Evolutionary conservation across 1,140 invertebrate species (phyloP).

Genomic region (Brachionus calyciflorus): DNA sequence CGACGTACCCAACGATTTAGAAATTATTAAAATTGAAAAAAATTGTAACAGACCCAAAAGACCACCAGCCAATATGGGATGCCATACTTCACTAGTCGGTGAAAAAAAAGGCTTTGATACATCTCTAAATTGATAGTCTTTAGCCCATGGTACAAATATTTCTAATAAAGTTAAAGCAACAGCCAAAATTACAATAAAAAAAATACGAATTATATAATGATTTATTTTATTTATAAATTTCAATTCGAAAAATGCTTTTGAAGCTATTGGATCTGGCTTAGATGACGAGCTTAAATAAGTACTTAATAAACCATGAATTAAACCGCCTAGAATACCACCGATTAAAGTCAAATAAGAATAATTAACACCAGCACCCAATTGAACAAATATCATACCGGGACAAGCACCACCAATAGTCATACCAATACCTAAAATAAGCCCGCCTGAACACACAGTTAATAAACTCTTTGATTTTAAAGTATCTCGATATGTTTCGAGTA

Average conservation of each 20-base stretch:
- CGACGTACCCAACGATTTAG: background rate
- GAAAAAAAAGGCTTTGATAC: background rate
- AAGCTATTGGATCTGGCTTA: background rate
- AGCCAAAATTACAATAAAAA: background rate
- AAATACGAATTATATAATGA: background rate
- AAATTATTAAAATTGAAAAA: background rate
- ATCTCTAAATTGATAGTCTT: slow-evolving; percentile 6
- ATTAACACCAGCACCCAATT: slow-evolving; percentile 10
- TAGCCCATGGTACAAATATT: slow-evolving; percentile 25
- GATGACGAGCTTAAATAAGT: background rate
- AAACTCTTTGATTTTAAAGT: background rate
- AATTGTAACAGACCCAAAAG: slow-evolving; percentile 24
- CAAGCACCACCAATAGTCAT: slow-evolving; percentile 21
- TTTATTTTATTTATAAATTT: slow-evolving; percentile 4
- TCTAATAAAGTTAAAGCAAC: slow-evolving; percentile 6
- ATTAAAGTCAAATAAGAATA: slow-evolving; percentile 22
- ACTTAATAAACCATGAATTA: background rate
- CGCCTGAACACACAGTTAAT: background rate
- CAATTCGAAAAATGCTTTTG: background rate
- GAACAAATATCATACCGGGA: slow-evolving; percentile 32
- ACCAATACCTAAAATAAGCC: slow-evolving; percentile 21
- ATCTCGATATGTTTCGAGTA: slow-evolving; percentile 3
- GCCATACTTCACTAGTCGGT: slow-evolving; percentile 32
- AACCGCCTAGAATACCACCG: background rate
- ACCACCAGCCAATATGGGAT: slow-evolving; percentile 3